A percentile compares a stretch with the other conserved stretches of the same genome.
Conservation (phyloP, 2,888 invertebrate genomes). For the Phragmatobia fuliginosa region DNA sequence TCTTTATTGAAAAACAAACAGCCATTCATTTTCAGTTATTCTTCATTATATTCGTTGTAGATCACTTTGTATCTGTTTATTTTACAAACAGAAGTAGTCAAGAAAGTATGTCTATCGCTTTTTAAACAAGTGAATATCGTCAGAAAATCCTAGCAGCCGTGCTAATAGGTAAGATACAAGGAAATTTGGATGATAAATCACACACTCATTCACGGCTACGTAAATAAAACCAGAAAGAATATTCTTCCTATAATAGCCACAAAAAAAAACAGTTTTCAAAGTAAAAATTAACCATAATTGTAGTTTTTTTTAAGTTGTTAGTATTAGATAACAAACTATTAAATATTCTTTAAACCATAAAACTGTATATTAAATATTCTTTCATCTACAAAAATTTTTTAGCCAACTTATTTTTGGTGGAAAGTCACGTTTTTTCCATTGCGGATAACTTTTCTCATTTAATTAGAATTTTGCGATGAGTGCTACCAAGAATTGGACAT, state of each 20-base stretch:
- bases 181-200: not conserved
- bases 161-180: not conserved
- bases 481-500: conserved; percentile 38
- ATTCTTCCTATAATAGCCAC: not conserved
- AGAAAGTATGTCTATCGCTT: no score
- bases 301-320: no score
- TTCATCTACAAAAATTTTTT: conserved; percentile 42
- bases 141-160: not conserved
- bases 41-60: not conserved
- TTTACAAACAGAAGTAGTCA: not conserved
- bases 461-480: conserved; percentile 59
- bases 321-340: conserved; percentile 4
- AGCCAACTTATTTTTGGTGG: conserved; percentile 42
- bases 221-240: not conserved
- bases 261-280: no score
- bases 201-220: not conserved
- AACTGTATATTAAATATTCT: conserved; percentile 28
- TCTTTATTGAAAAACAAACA: not conserved
- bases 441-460: conserved; percentile 61
- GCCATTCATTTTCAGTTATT: no score
- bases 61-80: not conserved
- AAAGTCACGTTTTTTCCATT: conserved; percentile 66
- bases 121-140: not conserved
- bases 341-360: conserved; percentile 29
- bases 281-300: no score